Percentiles rank a stretch among this genome's conserved stretches.
Conservation (phyloP, 2,113 vertebrate species). For the Agelaius tricolor region DNA sequence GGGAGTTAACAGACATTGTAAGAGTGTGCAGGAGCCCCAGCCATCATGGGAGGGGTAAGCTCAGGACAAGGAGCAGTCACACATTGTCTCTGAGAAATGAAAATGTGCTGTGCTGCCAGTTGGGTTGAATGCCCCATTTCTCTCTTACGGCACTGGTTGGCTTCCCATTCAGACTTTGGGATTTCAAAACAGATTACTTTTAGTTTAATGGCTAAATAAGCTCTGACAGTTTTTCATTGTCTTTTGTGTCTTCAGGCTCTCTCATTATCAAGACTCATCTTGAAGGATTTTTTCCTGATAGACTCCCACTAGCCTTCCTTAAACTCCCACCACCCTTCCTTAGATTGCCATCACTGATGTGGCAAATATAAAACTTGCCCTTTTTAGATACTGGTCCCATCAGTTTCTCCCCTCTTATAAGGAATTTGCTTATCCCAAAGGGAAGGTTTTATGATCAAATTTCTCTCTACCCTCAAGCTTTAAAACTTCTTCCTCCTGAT, state of each 20-base stretch:
- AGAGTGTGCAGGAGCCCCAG: neutral
- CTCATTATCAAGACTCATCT: neutral
- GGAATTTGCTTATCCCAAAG: neutral
- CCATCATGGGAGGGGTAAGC: neutral
- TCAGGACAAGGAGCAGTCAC: neutral
- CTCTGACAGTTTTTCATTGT: conserved; percentile 4
- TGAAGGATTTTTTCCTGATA: conserved; percentile 4
- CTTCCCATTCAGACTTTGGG: neutral
- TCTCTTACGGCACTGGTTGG: neutral
- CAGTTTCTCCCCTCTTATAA: neutral
- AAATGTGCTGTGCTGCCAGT: neutral
- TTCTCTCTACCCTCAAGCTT: neutral
- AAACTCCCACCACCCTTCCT: neutral
- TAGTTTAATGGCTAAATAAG: conserved; percentile 17
- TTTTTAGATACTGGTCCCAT: neutral
- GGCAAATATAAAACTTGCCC: neutral
- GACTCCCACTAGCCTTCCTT: conserved; percentile 7
- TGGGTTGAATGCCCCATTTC: neutral
- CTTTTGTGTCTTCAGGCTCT: neutral
- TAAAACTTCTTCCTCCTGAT: neutral
- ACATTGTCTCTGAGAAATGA: neutral
- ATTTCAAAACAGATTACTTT: conserved; percentile 1
- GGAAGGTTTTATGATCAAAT: neutral
- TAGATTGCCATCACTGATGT: neutral
- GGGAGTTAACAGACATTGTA: neutral